These are phyloP conservation scores for Sciurus niger DNA, from an alignment of 2,113 vertebrate genomes.

Conservation along the genomic window DNA sequence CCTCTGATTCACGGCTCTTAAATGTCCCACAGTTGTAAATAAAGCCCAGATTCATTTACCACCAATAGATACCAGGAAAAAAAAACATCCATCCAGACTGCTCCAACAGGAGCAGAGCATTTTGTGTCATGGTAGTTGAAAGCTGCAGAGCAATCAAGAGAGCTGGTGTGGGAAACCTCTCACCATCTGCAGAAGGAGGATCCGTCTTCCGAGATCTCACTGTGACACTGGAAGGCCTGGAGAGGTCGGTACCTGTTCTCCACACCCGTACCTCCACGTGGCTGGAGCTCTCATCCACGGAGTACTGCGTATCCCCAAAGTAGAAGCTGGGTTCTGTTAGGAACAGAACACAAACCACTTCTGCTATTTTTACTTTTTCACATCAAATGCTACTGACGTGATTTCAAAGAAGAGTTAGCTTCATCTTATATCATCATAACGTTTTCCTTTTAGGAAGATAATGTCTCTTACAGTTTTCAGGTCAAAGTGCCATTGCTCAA, in stretches of 20 bases:
- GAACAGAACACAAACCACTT: background rate
- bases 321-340: conserved; percentile 94
- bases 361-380: background rate
- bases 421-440: too few species aligned
- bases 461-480: background rate
- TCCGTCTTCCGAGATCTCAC: conserved; percentile 95
- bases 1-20: background rate
- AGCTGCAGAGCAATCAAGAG: background rate
- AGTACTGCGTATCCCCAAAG: conserved; percentile 92
- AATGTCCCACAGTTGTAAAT: background rate
- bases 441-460: background rate
- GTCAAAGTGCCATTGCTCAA: background rate
- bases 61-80: background rate
- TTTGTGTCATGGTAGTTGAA: background rate
- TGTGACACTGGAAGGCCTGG: conserved; percentile 93
- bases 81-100: background rate
- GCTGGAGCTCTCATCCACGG: conserved; percentile 94
- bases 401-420: background rate
- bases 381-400: background rate
- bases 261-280: conserved; percentile 93
- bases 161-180: conserved; percentile 16
- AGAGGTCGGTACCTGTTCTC: conserved; percentile 95
- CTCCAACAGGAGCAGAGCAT: too few species aligned
- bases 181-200: conserved; percentile 94
- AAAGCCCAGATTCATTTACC: background rate